A percentile compares a stretch with the other conserved stretches of the same genome.
Conservation (phyloP, 2,113 vertebrate species). For the Tringa solitaria region DNA sequence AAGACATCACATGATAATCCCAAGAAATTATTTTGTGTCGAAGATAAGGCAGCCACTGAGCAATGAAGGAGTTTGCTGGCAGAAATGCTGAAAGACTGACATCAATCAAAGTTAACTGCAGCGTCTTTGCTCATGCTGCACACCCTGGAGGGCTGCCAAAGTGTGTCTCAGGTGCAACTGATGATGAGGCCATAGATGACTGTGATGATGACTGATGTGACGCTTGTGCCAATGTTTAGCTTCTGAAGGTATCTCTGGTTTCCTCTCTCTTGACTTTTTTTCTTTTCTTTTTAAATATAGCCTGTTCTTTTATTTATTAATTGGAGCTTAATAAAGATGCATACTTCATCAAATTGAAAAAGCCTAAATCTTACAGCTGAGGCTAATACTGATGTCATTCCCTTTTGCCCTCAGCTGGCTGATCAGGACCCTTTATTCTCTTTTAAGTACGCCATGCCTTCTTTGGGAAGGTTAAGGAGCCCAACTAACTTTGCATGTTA, state of each 20-base stretch:
- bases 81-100: conserved; percentile 61
- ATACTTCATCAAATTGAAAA: not conserved
- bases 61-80: conserved; percentile 40
- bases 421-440: not conserved
- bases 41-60: conserved; percentile 25
- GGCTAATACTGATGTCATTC: not conserved
- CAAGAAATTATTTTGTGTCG: conserved; percentile 55
- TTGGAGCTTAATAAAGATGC: not conserved
- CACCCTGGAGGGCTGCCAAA: conserved; percentile 31
- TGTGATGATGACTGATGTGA: conserved; percentile 41
- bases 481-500: not conserved
- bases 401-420: not conserved
- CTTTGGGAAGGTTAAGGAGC: not conserved
- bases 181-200: not conserved
- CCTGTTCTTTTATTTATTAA: not conserved
- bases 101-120: conserved; percentile 60
- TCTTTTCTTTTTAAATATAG: not conserved
- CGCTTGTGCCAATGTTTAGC: not conserved
- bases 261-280: not conserved
- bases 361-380: not conserved
- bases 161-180: not conserved
- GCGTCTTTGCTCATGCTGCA: not conserved
- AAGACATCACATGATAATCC: conserved; percentile 34
- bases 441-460: not conserved
- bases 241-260: not conserved